Conservation (phyloP, 2,113 vertebrate species). For the Chionis minor region DNA sequence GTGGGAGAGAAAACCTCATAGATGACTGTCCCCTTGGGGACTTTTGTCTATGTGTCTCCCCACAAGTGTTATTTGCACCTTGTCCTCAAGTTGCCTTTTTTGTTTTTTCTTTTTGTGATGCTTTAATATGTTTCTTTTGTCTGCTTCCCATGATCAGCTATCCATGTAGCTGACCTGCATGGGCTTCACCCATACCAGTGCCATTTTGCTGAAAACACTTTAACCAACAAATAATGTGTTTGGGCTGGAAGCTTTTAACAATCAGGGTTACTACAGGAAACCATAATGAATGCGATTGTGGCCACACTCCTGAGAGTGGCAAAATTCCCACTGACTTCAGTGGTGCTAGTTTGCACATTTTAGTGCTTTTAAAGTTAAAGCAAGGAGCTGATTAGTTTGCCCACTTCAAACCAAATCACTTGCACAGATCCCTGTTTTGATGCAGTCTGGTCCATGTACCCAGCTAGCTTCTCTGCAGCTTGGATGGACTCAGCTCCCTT, state of each 20-base stretch:
- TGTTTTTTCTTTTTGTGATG: not conserved
- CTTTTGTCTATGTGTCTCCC: not conserved
- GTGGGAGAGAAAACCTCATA: not conserved
- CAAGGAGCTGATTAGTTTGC: not conserved
- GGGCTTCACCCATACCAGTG: not conserved
- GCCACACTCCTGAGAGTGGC: not conserved
- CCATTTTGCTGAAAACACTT: not conserved
- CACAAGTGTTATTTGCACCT: not conserved
- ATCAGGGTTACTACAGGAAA: not conserved
- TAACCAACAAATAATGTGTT: not conserved
- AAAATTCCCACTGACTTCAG: not conserved
- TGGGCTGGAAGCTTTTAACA: not conserved
- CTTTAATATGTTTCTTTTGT: not conserved
- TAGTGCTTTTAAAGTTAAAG: not conserved
- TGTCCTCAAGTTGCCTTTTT: not conserved
- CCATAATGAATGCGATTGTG: not conserved
- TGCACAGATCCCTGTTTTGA: not conserved
- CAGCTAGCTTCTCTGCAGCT: not conserved
- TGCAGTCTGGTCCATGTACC: not conserved
- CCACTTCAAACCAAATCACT: not conserved
- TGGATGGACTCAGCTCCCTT: not conserved
- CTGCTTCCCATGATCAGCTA: not conserved
- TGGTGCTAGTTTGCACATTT: not conserved
- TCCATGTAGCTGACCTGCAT: not conserved
- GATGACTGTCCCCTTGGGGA: accelerated